Evolutionary conservation across 2,888 invertebrate genomes (phyloP).

Genomic region (Drosophila nr. perissopoda): DNA sequence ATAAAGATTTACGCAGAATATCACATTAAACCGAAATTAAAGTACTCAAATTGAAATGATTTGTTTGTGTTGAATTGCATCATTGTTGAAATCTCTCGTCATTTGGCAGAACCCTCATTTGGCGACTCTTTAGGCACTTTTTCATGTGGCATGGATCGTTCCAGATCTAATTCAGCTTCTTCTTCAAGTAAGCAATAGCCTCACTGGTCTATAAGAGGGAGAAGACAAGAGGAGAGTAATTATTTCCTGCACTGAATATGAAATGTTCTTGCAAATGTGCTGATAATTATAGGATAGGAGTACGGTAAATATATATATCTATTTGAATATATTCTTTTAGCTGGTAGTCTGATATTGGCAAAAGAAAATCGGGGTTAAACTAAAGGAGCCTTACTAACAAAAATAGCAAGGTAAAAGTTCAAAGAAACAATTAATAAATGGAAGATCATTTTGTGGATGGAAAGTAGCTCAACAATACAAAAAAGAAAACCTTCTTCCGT

Average conservation of each 20-base stretch:
- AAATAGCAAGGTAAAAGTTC: background rate
- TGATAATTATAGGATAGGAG: background rate
- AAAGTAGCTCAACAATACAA: background rate
- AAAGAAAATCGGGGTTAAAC: background rate
- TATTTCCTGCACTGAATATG: background rate
- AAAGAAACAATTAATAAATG: background rate
- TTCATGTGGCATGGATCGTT: background rate
- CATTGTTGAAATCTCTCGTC: background rate
- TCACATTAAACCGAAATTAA: background rate
- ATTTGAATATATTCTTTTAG: background rate
- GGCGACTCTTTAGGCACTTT: conserved; percentile 4
- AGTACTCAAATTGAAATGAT: background rate
- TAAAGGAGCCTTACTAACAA: background rate
- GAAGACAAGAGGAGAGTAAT: background rate
- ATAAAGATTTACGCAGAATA: background rate
- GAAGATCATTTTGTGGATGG: background rate
- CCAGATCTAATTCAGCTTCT: conserved; percentile 1
- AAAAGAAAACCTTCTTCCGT: background rate
- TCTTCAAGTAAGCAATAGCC: conserved; percentile 37
- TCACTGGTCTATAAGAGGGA: conserved; percentile 38
- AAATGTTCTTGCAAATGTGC: background rate
- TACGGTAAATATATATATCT: background rate
- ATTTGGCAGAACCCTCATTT: conserved; percentile 7
- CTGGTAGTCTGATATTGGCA: background rate
- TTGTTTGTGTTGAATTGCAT: background rate